Evolutionary conservation across 2,888 invertebrate genomes (phyloP).

Genomic region (Ypsolopha sequella): DNA sequence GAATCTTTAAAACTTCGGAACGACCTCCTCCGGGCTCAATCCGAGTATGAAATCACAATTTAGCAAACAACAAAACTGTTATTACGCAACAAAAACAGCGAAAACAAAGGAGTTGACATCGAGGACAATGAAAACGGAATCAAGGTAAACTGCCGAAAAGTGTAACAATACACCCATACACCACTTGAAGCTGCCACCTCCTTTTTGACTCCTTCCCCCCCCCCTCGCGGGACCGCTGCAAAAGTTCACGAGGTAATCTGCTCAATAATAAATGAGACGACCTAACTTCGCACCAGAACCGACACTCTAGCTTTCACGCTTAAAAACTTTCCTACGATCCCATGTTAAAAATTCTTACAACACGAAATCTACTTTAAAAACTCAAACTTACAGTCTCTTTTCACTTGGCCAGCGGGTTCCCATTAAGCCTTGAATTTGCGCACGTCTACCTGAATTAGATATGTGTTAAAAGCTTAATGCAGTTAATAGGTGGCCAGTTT

Average conservation of each 20-base stretch:
- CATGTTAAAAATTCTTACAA: slow-evolving; percentile 19
- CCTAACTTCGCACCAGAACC: slow-evolving; percentile 56
- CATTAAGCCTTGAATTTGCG: slow-evolving; percentile 21
- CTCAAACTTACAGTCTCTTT: slow-evolving; percentile 11
- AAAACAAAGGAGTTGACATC: background rate
- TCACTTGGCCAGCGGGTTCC: slow-evolving; percentile 12
- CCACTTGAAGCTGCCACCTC: slow-evolving; percentile 3
- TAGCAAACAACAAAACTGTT: background rate
- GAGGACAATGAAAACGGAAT: background rate
- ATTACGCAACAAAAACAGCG: background rate
- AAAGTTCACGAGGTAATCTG: slow-evolving; percentile 42
- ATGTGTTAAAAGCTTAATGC: slow-evolving; percentile 65
- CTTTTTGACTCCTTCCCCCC: slow-evolving; percentile 3
- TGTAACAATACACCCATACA: background rate
- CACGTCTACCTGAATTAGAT: slow-evolving; percentile 50
- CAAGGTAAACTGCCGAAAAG: background rate
- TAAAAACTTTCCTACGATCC: slow-evolving; percentile 39
- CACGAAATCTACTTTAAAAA: slow-evolving; percentile 19
- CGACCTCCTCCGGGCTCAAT: background rate
- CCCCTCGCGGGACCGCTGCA: background rate
- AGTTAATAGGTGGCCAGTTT: slow-evolving; percentile 47
- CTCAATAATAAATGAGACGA: slow-evolving; percentile 68
- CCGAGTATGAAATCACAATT: background rate
- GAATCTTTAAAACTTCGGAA: background rate
- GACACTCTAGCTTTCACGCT: slow-evolving; percentile 45